These are phyloP conservation scores for Camelus bactrianus DNA, from an alignment of 2,113 vertebrate genomes.

Conservation along the genomic window DNA sequence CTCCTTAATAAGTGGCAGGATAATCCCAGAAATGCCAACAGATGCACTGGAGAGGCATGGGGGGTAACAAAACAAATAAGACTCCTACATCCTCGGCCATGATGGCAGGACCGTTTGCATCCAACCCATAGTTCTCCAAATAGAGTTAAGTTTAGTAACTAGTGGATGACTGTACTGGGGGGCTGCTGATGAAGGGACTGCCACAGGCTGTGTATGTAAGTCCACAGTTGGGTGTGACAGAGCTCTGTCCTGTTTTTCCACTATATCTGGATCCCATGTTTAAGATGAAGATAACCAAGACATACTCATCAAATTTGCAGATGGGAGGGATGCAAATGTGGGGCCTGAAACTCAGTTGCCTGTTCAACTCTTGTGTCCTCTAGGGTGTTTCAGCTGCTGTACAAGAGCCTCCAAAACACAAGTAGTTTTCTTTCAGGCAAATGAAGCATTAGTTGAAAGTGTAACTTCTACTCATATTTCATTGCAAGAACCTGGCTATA, in stretches of 20 bases:
- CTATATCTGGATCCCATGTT: neutral
- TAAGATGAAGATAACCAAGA: constrained; percentile 16
- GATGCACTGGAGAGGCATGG: neutral
- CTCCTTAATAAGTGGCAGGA: neutral
- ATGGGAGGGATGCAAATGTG: neutral
- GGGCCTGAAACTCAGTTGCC: neutral
- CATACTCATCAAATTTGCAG: neutral
- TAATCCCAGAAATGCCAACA: neutral
- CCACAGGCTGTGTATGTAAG: neutral
- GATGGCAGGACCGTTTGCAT: neutral
- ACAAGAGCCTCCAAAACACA: neutral
- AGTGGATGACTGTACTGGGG: neutral
- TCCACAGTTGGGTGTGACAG: neutral
- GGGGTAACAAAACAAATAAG: neutral
- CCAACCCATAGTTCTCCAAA: neutral
- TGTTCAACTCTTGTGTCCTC: neutral
- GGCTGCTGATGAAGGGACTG: neutral
- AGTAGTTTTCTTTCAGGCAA: neutral
- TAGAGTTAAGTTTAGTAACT: neutral
- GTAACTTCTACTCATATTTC: neutral
- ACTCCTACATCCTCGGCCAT: neutral
- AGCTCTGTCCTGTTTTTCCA: neutral
- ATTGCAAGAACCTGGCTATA: neutral
- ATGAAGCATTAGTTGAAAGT: neutral
- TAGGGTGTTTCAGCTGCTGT: neutral